Percentiles rank a stretch among this genome's conserved stretches.
Conservation (phyloP, 2,113 vertebrate genomes). For the Erinaceus europaeus region DNA sequence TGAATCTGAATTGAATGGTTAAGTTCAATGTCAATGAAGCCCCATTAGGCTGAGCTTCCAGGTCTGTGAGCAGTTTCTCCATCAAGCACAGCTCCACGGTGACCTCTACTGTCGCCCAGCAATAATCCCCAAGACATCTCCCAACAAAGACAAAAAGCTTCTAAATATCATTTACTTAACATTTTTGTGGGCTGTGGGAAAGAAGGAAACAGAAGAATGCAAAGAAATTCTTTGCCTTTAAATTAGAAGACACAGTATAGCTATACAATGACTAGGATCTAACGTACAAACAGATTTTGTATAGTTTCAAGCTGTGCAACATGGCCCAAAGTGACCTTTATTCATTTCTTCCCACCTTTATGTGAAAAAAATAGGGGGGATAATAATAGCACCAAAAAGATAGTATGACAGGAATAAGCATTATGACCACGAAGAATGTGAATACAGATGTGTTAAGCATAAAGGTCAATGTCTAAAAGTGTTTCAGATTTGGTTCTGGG, state of each 20-base stretch:
- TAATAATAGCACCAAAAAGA: not conserved
- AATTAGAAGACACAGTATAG: not conserved
- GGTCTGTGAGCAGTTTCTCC: not conserved
- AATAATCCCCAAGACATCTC: not conserved
- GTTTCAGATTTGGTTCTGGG: not conserved
- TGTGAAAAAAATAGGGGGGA: constrained; percentile 23
- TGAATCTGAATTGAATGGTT: not conserved
- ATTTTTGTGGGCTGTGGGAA: not conserved
- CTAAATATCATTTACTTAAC: not conserved
- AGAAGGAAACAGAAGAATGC: constrained; percentile 13
- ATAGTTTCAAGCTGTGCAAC: not conserved
- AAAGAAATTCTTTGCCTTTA: not conserved
- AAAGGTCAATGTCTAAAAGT: not conserved
- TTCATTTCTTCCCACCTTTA: not conserved
- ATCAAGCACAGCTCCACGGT: constrained; percentile 56
- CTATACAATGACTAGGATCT: constrained; percentile 1
- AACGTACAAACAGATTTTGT: constrained; percentile 6
- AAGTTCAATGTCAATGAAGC: constrained; percentile 28
- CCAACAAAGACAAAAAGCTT: constrained; percentile 6
- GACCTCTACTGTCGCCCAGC: constrained; percentile 48
- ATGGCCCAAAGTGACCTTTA: not conserved
- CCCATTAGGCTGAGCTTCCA: not conserved
- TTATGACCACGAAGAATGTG: not conserved
- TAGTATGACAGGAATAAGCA: constrained; percentile 5
- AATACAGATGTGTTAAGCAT: not conserved